These are phyloP conservation scores for Adoxophyes honmai DNA, from an alignment of 1,140 invertebrate genomes.

Conservation along the genomic window DNA sequence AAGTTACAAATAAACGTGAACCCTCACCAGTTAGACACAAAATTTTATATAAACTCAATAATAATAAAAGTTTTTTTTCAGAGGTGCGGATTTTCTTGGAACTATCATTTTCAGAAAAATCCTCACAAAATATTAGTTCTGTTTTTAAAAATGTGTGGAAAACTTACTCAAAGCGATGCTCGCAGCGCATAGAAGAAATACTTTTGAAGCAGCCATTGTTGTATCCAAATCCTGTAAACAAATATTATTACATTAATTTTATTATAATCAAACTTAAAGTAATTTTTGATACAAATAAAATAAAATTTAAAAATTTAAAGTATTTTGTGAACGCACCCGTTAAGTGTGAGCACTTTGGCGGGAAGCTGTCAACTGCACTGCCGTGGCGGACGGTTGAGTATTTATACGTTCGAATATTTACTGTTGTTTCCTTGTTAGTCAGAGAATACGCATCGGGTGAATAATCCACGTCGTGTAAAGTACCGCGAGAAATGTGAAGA, in stretches of 20 bases:
- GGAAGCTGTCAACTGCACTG: neutral
- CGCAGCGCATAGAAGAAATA: neutral
- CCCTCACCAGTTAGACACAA: too few species aligned
- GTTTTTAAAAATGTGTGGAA: conserved; percentile 17
- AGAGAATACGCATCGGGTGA: neutral
- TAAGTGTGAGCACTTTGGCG: conserved; percentile 1
- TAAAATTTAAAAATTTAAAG: neutral
- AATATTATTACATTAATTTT: too few species aligned
- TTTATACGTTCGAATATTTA: conserved; percentile 7
- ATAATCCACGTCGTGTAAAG: neutral
- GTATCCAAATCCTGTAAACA: neutral
- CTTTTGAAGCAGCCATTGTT: neutral
- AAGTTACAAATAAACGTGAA: too few species aligned
- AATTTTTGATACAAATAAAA: neutral
- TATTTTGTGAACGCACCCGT: conserved; percentile 5
- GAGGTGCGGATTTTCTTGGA: too few species aligned
- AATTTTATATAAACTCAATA: too few species aligned
- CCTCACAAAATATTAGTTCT: too few species aligned
- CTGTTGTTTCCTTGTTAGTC: conserved; percentile 3
- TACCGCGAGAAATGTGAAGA: neutral
- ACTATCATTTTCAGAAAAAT: too few species aligned
- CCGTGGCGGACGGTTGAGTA: neutral
- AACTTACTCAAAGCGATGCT: conserved; percentile 1
- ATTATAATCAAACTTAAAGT: too few species aligned
- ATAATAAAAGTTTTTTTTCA: too few species aligned